phyloP scores from a whole-genome alignment of 2,113 vertebrate genomes.

The Vidua macroura region DNA sequence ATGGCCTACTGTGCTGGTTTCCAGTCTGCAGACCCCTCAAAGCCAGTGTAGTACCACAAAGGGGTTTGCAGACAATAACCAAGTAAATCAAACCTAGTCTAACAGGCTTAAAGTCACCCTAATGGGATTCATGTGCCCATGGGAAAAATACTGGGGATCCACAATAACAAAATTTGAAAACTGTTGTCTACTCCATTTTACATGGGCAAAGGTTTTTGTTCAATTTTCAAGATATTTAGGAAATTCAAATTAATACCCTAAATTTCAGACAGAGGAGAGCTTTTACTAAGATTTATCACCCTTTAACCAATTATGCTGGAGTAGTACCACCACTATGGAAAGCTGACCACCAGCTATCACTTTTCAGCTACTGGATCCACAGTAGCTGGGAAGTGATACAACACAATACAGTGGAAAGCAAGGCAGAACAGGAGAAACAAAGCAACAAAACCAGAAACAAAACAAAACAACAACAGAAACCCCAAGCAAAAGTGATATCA shows the following conservation, averaged over 20 bases:
- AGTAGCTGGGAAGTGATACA: background rate
- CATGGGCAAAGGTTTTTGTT: background rate
- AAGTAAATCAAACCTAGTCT: background rate
- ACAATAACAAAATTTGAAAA: background rate
- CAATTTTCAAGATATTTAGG: constrained; percentile 1
- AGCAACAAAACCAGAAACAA: background rate
- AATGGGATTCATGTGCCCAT: background rate
- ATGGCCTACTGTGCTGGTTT: background rate
- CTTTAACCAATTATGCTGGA: constrained; percentile 16
- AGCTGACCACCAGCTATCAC: constrained; percentile 11
- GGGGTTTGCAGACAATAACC: background rate
- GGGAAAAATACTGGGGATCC: background rate
- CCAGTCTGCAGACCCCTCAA: background rate
- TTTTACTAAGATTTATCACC: background rate
- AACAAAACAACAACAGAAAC: background rate
- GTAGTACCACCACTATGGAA: constrained; percentile 23
- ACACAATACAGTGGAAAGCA: background rate
- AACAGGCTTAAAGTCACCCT: background rate
- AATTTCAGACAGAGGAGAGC: constrained; percentile 24
- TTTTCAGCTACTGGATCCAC: constrained; percentile 24
- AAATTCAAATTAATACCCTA: constrained; percentile 41
- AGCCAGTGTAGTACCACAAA: background rate
- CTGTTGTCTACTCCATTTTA: background rate
- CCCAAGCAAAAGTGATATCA: background rate
- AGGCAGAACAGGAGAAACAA: background rate